Evolutionary conservation across 92 coral and sea anemone species (phyloP).

Genomic region (Heteractis magnifica): DNA sequence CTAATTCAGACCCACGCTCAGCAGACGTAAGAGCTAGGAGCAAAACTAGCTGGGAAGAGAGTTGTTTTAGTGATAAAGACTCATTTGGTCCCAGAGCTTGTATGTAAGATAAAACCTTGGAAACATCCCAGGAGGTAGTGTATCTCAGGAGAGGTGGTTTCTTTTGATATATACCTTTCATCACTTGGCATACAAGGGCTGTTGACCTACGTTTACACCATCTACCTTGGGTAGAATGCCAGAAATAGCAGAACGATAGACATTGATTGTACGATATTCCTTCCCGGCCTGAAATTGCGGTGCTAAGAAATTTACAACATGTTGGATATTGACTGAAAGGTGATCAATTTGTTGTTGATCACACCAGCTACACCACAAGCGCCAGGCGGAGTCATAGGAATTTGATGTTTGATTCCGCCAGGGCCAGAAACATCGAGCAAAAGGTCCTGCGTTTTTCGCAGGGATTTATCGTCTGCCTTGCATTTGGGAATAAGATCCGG

Average conservation of each 20-base stretch:
- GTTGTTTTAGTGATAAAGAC: conserved; percentile 28
- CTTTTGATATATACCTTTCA: conserved; percentile 43
- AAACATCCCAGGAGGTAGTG: conserved; percentile 44
- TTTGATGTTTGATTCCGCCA: conserved; percentile 18
- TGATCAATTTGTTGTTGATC: too few relatives aligned
- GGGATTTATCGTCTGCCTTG: too few relatives aligned
- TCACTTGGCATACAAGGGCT: conserved; percentile 53
- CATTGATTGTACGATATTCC: conserved; percentile 36
- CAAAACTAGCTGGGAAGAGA: conserved; percentile 31
- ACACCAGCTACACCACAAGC: conserved; percentile 35
- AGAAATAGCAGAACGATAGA: conserved; percentile 49
- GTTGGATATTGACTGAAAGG: background rate
- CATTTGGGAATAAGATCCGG: conserved; percentile 17
- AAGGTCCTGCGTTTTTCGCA: too few relatives aligned
- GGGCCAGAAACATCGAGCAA: too few relatives aligned
- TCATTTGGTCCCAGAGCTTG: conserved; percentile 29
- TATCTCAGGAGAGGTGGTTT: conserved; percentile 60
- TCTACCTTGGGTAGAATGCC: conserved; percentile 40
- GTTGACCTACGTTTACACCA: conserved; percentile 44
- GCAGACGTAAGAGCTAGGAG: too few relatives aligned
- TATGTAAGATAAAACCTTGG: conserved; percentile 24
- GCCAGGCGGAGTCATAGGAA: conserved; percentile 41
- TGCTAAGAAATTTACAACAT: conserved; percentile 17
- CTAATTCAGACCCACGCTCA: conserved; percentile 44
- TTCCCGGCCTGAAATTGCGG: conserved; percentile 26